Conservation (phyloP, 2,797 vertebrate species). For the Rhinogobio ventralis region DNA sequence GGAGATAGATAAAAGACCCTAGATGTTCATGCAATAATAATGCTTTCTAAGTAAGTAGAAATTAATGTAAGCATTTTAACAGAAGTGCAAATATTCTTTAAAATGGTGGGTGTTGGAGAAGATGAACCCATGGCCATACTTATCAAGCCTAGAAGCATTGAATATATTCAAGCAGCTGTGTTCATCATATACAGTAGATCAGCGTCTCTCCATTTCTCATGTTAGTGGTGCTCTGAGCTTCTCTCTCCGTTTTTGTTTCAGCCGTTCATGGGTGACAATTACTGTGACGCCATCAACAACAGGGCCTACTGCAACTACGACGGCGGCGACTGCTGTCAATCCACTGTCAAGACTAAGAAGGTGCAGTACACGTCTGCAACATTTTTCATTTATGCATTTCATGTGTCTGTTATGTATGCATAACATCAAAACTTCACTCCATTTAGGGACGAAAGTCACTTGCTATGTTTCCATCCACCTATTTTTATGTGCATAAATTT, state of each 20-base stretch:
- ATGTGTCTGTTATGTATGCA: background rate
- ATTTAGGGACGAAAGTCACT: background rate
- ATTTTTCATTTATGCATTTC: background rate
- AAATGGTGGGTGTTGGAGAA: background rate
- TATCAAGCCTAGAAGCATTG: background rate
- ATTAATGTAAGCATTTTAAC: background rate
- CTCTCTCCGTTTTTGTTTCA: constrained; percentile 57
- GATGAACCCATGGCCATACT: background rate
- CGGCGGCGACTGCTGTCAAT: constrained; percentile 96
- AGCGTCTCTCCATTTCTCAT: background rate
- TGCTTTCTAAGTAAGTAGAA: no score
- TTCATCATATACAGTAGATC: background rate
- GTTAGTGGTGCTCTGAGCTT: constrained; percentile 18
- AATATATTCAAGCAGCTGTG: background rate
- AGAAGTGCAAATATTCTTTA: background rate
- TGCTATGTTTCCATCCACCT: no score
- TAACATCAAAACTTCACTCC: background rate
- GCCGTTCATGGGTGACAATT: constrained; percentile 96
- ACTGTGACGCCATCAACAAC: constrained; percentile 97
- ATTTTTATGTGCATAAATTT: no score
- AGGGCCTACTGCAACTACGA: constrained; percentile 98
- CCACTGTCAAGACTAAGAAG: constrained; percentile 98
- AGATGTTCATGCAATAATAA: no score
- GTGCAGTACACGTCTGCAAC: constrained; percentile 57
- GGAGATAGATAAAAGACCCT: no score